These are phyloP conservation scores for Cryptocephalus moraei DNA, from an alignment of 2,888 invertebrate species.

Conservation along the genomic window DNA sequence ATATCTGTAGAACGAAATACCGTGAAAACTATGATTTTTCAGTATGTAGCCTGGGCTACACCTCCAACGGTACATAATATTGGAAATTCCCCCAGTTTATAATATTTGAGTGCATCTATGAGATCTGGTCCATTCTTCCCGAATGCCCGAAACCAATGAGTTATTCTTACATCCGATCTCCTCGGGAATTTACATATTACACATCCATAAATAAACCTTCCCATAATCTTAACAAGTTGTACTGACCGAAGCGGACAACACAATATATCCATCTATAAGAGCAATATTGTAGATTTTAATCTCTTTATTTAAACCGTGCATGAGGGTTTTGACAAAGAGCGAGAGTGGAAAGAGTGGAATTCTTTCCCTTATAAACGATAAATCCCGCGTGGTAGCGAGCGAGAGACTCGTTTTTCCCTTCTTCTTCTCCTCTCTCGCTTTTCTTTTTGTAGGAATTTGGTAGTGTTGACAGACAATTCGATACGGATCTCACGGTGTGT, in stretches of 20 bases:
- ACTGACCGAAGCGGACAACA: not conserved
- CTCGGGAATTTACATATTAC: not conserved
- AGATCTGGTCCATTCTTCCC: too few relatives aligned
- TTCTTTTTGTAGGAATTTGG: not conserved
- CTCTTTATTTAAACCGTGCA: not conserved
- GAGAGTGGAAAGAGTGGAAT: not conserved
- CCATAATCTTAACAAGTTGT: too few relatives aligned
- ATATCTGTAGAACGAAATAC: too few relatives aligned
- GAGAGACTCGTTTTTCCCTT: too few relatives aligned
- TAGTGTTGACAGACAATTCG: not conserved
- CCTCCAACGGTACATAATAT: too few relatives aligned
- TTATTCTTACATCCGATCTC: not conserved
- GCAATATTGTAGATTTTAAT: not conserved
- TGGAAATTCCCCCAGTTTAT: too few relatives aligned
- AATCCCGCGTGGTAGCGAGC: not conserved
- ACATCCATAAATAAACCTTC: not conserved
- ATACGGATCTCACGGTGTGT: not conserved
- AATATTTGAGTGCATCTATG: too few relatives aligned
- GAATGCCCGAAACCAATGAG: not conserved
- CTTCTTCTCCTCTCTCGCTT: not conserved
- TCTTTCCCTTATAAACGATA: not conserved
- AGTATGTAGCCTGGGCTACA: too few relatives aligned
- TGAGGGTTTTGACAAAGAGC: not conserved
- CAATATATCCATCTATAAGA: not conserved
- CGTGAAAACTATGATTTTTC: too few relatives aligned